Evolutionary conservation across 2,113 vertebrate genomes (phyloP).

Genomic region (Pseudopodoces humilis): DNA sequence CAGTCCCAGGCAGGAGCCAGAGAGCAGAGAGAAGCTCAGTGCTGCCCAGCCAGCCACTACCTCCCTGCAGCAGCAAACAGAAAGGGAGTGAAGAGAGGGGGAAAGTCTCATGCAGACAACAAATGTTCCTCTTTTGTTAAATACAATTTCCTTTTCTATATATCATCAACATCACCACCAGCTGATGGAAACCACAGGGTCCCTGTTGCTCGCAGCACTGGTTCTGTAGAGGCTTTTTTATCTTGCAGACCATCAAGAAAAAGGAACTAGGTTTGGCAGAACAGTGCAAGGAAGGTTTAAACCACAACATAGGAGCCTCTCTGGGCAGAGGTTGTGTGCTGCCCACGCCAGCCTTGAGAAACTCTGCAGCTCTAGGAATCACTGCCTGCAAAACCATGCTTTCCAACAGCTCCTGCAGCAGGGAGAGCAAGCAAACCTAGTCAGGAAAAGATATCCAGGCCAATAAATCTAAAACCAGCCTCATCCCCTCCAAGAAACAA

Average conservation of each 20-base stretch:
- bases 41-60: accelerated
- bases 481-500: background rate
- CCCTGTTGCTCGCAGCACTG: background rate
- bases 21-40: background rate
- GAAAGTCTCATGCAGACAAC: background rate
- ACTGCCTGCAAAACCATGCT: background rate
- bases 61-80: background rate
- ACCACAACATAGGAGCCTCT: background rate
- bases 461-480: background rate
- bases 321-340: background rate
- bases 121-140: background rate
- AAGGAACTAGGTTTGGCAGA: background rate
- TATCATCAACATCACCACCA: background rate
- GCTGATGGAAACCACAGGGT: background rate
- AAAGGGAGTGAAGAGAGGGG: background rate
- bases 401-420: background rate
- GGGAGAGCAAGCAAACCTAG: background rate
- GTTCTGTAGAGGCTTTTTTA: background rate
- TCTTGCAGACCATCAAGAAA: background rate
- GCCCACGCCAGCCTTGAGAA: accelerated
- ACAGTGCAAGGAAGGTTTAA: background rate
- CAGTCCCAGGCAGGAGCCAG: accelerated
- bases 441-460: background rate
- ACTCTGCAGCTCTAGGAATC: background rate
- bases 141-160: background rate